Percentiles rank a stretch among this genome's conserved stretches.
Evolutionary conservation across 2,797 vertebrate species (phyloP).

Genomic region (Prionace glauca): DNA sequence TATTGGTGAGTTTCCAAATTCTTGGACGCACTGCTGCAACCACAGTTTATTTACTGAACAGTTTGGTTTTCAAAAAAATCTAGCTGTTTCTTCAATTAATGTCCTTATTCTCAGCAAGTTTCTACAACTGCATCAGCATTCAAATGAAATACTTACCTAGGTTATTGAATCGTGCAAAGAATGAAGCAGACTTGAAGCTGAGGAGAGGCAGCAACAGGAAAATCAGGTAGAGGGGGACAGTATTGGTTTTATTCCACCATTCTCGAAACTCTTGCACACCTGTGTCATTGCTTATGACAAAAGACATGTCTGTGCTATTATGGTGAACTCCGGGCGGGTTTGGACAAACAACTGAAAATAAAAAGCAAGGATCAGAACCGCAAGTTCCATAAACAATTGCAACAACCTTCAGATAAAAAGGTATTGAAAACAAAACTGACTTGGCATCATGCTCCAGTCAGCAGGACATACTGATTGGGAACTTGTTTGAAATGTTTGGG

Average conservation of each 20-base stretch:
- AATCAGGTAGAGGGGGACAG: conserved; percentile 81
- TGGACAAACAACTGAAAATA: conserved; percentile 77
- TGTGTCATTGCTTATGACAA: conserved; percentile 51
- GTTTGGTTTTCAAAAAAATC: too few relatives aligned
- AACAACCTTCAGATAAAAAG: background rate
- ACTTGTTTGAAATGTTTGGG: background rate
- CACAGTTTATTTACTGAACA: background rate
- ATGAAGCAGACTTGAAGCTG: conserved; percentile 89
- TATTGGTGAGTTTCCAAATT: background rate
- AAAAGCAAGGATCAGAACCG: conserved; percentile 39
- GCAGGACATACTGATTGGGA: background rate
- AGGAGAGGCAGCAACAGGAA: conserved; percentile 79
- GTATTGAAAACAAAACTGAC: background rate
- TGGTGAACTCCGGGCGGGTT: conserved; percentile 49
- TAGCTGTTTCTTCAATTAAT: background rate
- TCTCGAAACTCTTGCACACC: conserved; percentile 54
- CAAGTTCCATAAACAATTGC: background rate
- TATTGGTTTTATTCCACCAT: conserved; percentile 85
- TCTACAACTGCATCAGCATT: background rate
- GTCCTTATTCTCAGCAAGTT: background rate
- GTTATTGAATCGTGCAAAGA: conserved; percentile 92
- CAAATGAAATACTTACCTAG: conserved; percentile 64
- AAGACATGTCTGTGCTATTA: conserved; percentile 50
- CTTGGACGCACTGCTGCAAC: background rate
- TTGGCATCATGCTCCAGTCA: background rate